Percentiles rank a stretch among this genome's conserved stretches.
phyloP scores from a whole-genome alignment of 2,113 vertebrate species.

The Apaloderma vittatum region DNA sequence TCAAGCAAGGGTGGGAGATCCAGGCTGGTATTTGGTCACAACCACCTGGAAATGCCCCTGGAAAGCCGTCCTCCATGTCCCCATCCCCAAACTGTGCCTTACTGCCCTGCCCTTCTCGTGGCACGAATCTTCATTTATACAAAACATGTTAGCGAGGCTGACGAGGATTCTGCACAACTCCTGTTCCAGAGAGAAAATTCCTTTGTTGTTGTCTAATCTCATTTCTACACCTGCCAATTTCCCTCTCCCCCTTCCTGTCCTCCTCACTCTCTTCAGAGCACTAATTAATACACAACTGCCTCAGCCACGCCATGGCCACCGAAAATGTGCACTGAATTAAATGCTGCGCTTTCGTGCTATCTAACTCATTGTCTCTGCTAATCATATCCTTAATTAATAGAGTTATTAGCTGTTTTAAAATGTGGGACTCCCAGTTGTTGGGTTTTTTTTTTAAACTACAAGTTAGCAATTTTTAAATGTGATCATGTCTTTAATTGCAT shows the following conservation, averaged over 20 bases:
- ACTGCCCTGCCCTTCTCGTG: not conserved
- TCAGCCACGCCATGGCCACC: conserved; percentile 8
- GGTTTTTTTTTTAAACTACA: conserved; percentile 18
- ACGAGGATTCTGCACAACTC: not conserved
- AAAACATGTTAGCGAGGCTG: not conserved
- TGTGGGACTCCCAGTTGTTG: conserved; percentile 1
- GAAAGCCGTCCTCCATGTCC: not conserved
- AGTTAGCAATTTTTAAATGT: conserved; percentile 47
- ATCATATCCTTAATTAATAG: conserved; percentile 62
- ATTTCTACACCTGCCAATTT: conserved; percentile 74
- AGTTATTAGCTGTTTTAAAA: conserved; percentile 40
- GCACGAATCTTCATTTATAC: not conserved
- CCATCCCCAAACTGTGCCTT: not conserved
- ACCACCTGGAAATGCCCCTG: not conserved
- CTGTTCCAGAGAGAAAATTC: conserved; percentile 12
- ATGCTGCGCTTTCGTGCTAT: not conserved
- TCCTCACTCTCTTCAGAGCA: conserved; percentile 18
- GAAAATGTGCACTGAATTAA: conserved; percentile 51
- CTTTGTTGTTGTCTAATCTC: conserved; percentile 60
- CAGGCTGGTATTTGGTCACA: not conserved
- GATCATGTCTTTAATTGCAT: conserved; percentile 52
- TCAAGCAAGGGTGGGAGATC: not conserved
- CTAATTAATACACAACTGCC: conserved; percentile 67
- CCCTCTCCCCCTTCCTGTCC: not conserved
- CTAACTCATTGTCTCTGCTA: conserved; percentile 64